These are phyloP conservation scores for Eretmochelys imbricata DNA, from an alignment of 2,113 vertebrate species.

Conservation along the genomic window DNA sequence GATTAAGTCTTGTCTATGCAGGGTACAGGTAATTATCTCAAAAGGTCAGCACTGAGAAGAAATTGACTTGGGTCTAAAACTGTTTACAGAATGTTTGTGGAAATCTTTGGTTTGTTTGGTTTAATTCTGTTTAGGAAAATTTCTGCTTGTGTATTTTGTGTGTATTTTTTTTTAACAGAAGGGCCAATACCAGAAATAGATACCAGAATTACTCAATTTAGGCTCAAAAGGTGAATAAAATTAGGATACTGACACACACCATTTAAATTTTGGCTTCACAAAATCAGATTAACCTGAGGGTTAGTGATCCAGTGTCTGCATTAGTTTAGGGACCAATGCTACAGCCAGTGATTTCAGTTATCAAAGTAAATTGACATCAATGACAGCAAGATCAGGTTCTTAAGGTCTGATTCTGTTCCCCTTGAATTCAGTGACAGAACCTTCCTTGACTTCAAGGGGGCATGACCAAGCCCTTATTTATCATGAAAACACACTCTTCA, in stretches of 20 bases:
- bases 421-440: accelerated
- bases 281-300: neutral
- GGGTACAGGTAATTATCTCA: neutral
- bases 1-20: neutral
- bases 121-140: too few species aligned
- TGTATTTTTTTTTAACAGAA: neutral
- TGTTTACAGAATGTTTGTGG: neutral
- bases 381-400: neutral
- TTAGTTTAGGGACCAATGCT: neutral
- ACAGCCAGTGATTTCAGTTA: neutral
- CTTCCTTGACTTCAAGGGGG: neutral
- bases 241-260: neutral
- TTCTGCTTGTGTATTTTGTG: neutral
- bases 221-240: neutral
- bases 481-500: neutral
- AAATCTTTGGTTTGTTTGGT: neutral
- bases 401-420: neutral
- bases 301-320: neutral
- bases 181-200: neutral
- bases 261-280: neutral
- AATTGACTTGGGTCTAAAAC: neutral
- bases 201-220: neutral
- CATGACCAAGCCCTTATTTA: neutral
- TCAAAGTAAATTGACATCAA: neutral
- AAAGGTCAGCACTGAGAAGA: neutral